phyloP scores from a whole-genome alignment of 2,113 vertebrate genomes.

The Cyanoderma ruficeps region DNA sequence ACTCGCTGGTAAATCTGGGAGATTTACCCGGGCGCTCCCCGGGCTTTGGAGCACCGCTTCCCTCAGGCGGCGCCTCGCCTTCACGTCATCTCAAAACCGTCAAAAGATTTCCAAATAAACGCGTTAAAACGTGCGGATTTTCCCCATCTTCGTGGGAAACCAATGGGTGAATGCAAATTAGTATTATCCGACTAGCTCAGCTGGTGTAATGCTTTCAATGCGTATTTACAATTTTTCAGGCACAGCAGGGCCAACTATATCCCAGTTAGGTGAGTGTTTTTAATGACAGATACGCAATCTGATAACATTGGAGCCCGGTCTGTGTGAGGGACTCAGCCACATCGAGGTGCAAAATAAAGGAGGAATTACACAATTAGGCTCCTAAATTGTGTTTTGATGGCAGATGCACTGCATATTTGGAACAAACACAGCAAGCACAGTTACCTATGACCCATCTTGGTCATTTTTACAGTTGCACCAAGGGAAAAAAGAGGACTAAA shows the following conservation, averaged over 20 bases:
- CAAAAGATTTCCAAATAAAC: neutral
- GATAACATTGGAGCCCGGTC: neutral
- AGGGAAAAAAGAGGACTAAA: neutral
- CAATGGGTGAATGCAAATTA: neutral
- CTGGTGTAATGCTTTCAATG: neutral
- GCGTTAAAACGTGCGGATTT: neutral
- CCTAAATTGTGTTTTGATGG: neutral
- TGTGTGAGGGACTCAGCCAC: neutral
- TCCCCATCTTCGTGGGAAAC: accelerated
- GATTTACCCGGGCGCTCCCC: accelerated
- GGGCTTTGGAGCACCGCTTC: accelerated
- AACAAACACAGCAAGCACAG: neutral
- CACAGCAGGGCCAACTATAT: neutral
- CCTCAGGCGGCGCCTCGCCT: neutral
- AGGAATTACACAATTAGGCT: neutral
- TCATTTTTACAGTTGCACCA: neutral
- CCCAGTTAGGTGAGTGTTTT: neutral
- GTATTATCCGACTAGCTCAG: neutral
- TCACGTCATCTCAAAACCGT: accelerated
- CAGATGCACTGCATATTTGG: neutral
- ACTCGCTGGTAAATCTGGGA: accelerated
- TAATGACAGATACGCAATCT: neutral
- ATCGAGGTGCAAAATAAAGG: neutral
- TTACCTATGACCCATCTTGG: neutral
- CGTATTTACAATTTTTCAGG: neutral